Conservation (phyloP, 2,113 vertebrate species). For the Puntigrus tetrazona region DNA sequence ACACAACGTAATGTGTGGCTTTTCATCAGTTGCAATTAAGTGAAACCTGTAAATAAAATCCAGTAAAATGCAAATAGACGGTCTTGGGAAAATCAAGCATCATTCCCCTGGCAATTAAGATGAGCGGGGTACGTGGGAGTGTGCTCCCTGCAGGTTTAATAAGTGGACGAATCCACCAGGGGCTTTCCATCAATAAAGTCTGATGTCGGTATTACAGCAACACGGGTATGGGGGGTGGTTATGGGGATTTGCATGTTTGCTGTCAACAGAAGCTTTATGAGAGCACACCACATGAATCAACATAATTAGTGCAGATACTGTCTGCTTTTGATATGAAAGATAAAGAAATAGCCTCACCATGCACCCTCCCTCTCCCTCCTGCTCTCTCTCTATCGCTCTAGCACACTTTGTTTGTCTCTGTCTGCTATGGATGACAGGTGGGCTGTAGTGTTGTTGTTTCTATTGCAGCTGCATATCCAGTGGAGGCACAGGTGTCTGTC, state of each 20-base stretch:
- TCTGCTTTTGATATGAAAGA: conserved; percentile 19
- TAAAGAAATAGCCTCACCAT: neutral
- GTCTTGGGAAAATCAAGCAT: neutral
- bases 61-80: neutral
- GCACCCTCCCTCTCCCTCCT: neutral
- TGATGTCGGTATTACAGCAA: conserved; percentile 47
- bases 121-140: neutral
- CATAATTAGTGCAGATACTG: conserved; percentile 42
- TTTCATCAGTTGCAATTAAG: neutral
- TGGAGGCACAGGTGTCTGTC: conserved; percentile 24
- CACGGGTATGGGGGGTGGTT: too few species aligned
- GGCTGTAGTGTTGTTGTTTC: conserved; percentile 14
- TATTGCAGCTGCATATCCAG: conserved; percentile 25
- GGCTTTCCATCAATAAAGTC: conserved; percentile 51
- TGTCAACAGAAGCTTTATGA: conserved; percentile 42
- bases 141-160: conserved; percentile 47
- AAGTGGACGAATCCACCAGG: conserved; percentile 48
- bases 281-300: conserved; percentile 46
- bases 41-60: neutral
- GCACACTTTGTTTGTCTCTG: conserved; percentile 18
- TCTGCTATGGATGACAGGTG: conserved; percentile 32
- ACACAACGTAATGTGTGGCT: neutral
- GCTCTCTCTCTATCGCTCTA: neutral
- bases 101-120: neutral
- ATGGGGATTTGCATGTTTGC: conserved; percentile 55